Evolutionary conservation across 2,888 invertebrate genomes (phyloP).

Genomic region (Ellobium chinense): DNA sequence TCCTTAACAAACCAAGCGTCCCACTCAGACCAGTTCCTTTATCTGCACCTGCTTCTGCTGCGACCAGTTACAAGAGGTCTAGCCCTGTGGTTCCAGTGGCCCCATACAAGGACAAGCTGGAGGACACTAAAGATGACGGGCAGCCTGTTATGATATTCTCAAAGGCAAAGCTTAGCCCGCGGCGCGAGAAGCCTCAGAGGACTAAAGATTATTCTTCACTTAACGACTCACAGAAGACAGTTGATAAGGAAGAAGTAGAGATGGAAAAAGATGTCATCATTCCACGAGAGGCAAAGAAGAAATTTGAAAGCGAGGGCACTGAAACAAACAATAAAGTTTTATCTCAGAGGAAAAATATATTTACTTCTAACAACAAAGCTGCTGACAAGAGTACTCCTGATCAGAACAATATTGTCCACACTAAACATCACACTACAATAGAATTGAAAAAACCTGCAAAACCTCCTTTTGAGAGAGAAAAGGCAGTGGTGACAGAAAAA

Average conservation of each 20-base stretch:
- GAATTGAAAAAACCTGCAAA: not conserved
- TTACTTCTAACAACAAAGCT: not conserved
- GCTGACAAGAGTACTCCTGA: not conserved
- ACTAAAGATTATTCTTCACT: conserved; percentile 33
- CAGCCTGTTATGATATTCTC: conserved; percentile 39
- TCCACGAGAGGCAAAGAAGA: not conserved
- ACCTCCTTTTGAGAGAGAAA: not conserved
- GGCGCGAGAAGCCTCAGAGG: conserved; percentile 14
- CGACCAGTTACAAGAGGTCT: conserved; percentile 47
- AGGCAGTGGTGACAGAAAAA: not conserved
- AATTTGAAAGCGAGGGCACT: not conserved
- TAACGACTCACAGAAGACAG: not conserved
- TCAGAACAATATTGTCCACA: not conserved
- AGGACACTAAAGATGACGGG: conserved; percentile 31
- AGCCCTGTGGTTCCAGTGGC: conserved; percentile 55
- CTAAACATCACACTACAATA: conserved; percentile 2
- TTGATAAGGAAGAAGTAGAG: not conserved
- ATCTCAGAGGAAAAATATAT: not conserved
- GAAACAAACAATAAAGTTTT: conserved; percentile 10
- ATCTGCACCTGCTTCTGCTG: conserved; percentile 41
- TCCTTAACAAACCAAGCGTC: not conserved
- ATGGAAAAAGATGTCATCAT: not conserved
- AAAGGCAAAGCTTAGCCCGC: conserved; percentile 29
- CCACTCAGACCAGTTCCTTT: conserved; percentile 2
- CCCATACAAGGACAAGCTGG: conserved; percentile 48